Conservation (phyloP, 1,140 invertebrate genomes). For the Limonius californicus region DNA sequence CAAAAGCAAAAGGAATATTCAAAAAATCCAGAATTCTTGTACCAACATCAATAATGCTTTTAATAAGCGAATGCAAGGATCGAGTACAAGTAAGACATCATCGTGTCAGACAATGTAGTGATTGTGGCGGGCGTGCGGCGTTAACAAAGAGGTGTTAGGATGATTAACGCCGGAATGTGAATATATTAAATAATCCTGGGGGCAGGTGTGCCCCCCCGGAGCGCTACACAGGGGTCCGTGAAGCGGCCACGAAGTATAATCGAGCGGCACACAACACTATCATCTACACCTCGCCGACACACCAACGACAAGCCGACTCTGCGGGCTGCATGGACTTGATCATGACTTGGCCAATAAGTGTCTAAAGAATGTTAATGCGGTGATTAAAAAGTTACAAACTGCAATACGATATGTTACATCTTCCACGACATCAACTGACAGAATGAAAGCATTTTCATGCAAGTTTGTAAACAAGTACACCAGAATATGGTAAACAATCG, state of each 20-base stretch:
- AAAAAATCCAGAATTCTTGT: too few species aligned
- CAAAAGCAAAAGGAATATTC: too few species aligned
- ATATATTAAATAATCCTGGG: slow-evolving; percentile 46
- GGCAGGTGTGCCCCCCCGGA: slow-evolving; percentile 40
- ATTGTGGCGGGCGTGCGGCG: background rate
- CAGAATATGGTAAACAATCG: too few species aligned
- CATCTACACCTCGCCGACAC: background rate
- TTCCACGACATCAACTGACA: too few species aligned
- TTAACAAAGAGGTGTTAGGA: slow-evolving; percentile 39
- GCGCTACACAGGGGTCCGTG: slow-evolving; percentile 28
- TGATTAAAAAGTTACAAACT: too few species aligned
- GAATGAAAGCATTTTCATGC: too few species aligned
- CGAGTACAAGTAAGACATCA: background rate
- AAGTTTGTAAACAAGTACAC: too few species aligned
- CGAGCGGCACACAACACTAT: background rate
- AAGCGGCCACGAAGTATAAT: background rate
- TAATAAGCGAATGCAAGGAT: too few species aligned
- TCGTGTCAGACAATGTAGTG: background rate
- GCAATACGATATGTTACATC: too few species aligned
- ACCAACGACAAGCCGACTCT: background rate
- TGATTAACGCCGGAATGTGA: slow-evolving; percentile 45
- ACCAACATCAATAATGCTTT: too few species aligned
- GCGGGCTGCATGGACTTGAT: background rate
- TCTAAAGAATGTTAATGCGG: too few species aligned
- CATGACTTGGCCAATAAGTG: too few species aligned